Evolutionary conservation across 2,888 invertebrate species (phyloP), one percentile per base, ranked within the genome.

Genomic region (Osmoderma eremita): DNA sequence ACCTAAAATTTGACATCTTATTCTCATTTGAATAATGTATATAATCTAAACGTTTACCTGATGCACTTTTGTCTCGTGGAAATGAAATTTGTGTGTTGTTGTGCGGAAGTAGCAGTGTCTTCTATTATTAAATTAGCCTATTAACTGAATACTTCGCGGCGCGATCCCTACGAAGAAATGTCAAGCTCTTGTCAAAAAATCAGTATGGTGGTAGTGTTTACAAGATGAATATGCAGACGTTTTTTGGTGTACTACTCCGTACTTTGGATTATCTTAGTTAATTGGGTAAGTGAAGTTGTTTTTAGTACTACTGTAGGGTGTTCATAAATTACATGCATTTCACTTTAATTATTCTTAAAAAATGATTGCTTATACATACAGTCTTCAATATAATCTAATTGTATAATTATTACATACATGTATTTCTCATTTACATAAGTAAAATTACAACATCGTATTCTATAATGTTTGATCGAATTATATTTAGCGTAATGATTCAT

Each of bases 151-250:
- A 45, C 30, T 41, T 15, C 30, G 15, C 51, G 18, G 42, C 36
- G 38, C 56, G 45, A 62, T 58, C 65, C 56, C 39, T 54, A 68
- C 48, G 62, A 65, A 68, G 68, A 63, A 67, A 63, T 69, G 69
- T 69, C 69, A 69, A 68, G 65, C 65, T 68, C 62, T 58, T 68
- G 62, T 65, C 65, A 63, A 67, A 65, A 48, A 42, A 69, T 66
- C 61, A 66, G 62, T 69, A 66, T 66, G 65, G 63, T 69, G 69
- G 67, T 69, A 53, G 63, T 69, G 69, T 69, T 69, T 69, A 69
- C 67, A 67, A 67, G 50, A 64, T 69, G 69, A 63, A 67, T 69
- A 51, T 56, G 39, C 22, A 64, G 48, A 41, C 49, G 48, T 38
- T 50, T 53, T 53, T 53, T 18, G 36, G 38, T 67, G 48, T 50